Evolutionary conservation across 92 coral and sea anemone species (phyloP), one percentile per base, ranked within the genome.

Genomic region (Zoanthus sansibaricus): DNA sequence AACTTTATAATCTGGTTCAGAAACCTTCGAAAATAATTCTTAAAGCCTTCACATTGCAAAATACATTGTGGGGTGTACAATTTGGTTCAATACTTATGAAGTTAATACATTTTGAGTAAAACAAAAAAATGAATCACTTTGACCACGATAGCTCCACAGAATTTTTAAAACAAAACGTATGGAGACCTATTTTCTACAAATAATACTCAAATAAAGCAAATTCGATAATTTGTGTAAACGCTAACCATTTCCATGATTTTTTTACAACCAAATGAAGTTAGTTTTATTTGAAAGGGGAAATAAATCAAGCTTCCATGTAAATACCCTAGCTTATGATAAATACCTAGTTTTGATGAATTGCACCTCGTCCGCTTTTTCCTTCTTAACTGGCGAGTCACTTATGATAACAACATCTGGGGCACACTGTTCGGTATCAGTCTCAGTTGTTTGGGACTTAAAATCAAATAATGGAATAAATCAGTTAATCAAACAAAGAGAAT

Each of bases 401-500:
- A 46, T n/a, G 59, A 74, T 42, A 33, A 74, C 54, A 74, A 74
- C 78, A 21, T 74, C 58, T 58, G 78, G 58, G 78, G 78, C 14
- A 44, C 49, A 44, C 25, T 47, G 14, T 74, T 74, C 37, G 56
- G 31, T 15, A 46, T 7, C 78, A 74, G 78, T 74, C 54, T 7
- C 56, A 45, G 48, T 42, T 14, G 54, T 21, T 46, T 74, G 78
- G 54, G 56, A 48, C 78, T 74, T 46, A 74, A 74, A 74, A 74
- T 74, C 54, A 47, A 46, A 74, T 15, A 72, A 72, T 72, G 42
- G 51, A 72, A 72, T 44, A 72, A 71, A 71, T 33, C 33, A 32
- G 48, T 71, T 71, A 32, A 71, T 71, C 9, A 71, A 71, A 62
- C 42, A 62, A 62, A 62, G 17, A 33, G 76, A 71, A 33, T 71